Evolutionary conservation across 2,888 invertebrate genomes (phyloP).

Genomic region (Chelonus formosanus): DNA sequence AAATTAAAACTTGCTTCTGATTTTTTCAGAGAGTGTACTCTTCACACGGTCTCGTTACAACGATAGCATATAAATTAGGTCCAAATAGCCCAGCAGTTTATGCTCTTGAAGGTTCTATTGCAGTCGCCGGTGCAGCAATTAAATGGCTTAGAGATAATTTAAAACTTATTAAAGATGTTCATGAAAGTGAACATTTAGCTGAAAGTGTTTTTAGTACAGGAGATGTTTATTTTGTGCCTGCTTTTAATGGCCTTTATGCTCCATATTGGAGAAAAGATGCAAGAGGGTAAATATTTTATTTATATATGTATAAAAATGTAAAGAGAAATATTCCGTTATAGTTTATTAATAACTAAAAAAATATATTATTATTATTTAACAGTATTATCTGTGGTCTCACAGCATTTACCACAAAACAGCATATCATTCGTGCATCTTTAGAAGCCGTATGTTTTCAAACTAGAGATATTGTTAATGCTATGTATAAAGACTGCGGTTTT

Average conservation of each 20-base stretch:
- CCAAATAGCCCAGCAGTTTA: conserved; percentile 82
- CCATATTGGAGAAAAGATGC: conserved; percentile 99
- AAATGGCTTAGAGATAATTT: conserved; percentile 94
- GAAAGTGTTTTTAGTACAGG: conserved; percentile 85
- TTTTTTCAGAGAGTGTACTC: conserved; percentile 75
- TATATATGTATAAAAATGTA: neutral
- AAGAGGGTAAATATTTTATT: conserved; percentile 72
- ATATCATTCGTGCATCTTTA: conserved; percentile 91
- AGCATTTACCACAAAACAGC: conserved; percentile 90
- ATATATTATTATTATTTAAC: conserved; percentile 28
- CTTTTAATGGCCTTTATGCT: conserved; percentile 95
- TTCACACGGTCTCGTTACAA: conserved; percentile 86
- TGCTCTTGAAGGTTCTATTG: conserved; percentile 96
- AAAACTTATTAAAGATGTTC: conserved; percentile 80
- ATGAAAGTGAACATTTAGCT: conserved; percentile 75
- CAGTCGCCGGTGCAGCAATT: conserved; percentile 90
- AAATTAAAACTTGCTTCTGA: no score
- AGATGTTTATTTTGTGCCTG: conserved; percentile 98
- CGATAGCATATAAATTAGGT: conserved; percentile 91
- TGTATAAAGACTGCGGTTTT: conserved; percentile 91
- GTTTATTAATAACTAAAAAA: conserved; percentile 1
- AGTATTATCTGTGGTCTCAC: conserved; percentile 94
- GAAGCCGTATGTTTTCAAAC: conserved; percentile 98
- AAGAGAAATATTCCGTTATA: neutral
- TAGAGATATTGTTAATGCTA: conserved; percentile 90